Conservation (phyloP, 2,888 invertebrate genomes). For the Chydorus sphaericus region DNA sequence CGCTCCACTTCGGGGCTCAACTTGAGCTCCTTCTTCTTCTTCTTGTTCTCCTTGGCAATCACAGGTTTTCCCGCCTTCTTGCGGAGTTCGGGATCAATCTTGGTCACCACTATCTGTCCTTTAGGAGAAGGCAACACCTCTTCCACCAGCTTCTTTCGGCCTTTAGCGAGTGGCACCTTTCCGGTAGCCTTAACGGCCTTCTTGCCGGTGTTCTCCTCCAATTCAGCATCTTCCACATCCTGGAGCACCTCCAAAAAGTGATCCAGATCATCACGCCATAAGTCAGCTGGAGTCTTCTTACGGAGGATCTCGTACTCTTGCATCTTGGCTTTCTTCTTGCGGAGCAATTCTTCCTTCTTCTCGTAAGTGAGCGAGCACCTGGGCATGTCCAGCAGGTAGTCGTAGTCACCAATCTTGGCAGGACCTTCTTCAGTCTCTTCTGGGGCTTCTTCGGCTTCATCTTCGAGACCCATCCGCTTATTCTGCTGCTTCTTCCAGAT, state of each 20-base stretch:
- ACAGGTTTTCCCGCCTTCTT: constrained; percentile 45
- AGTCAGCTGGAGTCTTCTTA: constrained; percentile 52
- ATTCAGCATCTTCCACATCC: constrained; percentile 48
- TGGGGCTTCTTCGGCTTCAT: constrained; percentile 28
- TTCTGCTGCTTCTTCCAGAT: constrained; percentile 49
- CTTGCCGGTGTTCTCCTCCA: constrained; percentile 41
- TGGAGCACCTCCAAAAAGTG: constrained; percentile 44
- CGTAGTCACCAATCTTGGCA: constrained; percentile 42
- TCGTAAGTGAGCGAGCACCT: constrained; percentile 92
- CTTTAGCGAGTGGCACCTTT: constrained; percentile 6
- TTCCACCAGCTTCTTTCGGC: constrained; percentile 37
- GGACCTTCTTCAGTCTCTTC: constrained; percentile 40
- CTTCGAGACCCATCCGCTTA: constrained; percentile 27
- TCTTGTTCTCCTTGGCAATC: constrained; percentile 36
- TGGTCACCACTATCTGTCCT: constrained; percentile 48
- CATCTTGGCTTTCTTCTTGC: constrained; percentile 65
- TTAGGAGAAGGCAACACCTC: constrained; percentile 31
- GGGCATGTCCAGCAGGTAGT: constrained; percentile 89
- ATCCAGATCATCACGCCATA: constrained; percentile 85
- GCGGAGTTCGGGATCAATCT: constrained; percentile 56
- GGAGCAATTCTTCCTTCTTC: constrained; percentile 74
- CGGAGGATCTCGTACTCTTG: constrained; percentile 45
- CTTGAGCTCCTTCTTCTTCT: constrained; percentile 17
- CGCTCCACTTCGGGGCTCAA: constrained; percentile 33
- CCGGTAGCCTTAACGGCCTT: constrained; percentile 18